Base-by-base conservation (phyloP, 53 echinoderm and acorn worm species). In the Arbacia lixula region DNA sequence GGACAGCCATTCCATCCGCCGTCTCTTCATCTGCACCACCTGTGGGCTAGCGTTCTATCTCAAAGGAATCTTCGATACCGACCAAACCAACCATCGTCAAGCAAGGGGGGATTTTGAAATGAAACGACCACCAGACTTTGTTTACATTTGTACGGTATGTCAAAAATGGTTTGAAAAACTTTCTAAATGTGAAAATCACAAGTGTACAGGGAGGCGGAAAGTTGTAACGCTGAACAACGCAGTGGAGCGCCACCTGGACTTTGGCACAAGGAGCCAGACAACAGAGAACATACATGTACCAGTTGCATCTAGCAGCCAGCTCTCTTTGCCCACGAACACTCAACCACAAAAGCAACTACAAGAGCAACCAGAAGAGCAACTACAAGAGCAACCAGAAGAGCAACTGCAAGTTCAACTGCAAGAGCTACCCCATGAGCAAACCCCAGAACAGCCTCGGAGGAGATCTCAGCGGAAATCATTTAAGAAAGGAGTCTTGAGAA, bases 61-160 rank as follows among this genome's bases (percentile, higher is more conserved):
- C 11, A 51, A 31, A 35, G 54, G 31, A n/a, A 29, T 24, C 3
- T 76, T n/a, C 32, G 52, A 52, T 21, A 37, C 25, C 6, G 56
- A 76, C 24, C 34, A 76, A 36, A 37, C 30, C 3, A 72, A 49
- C 12, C 72, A 72, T 50, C 20, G 49, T 25, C 10, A 11, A 19
- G 2, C 27, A 27, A 24, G 30, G 1, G 49, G 49, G 14, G 28
- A 50, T 10, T 6, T 3, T 21, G 31, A 27, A 27, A 43, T 28
- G 12, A 17, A 50, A 50, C 26, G 46, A 72, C 46, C 72, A 42
- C 72, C 72, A 49, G 72, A 72, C 11, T 72, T 43, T 72, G 72
- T 50, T 8, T 72, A 72, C 11, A 27, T 50, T 29, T 72, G 72
- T 30, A 50, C 3, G 30, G 27, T 22, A 46, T 72, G 72, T 49